Percentiles rank a stretch among this genome's conserved stretches.
Conservation (phyloP, 2,797 vertebrate genomes). For the Rhinoraja longicauda region DNA sequence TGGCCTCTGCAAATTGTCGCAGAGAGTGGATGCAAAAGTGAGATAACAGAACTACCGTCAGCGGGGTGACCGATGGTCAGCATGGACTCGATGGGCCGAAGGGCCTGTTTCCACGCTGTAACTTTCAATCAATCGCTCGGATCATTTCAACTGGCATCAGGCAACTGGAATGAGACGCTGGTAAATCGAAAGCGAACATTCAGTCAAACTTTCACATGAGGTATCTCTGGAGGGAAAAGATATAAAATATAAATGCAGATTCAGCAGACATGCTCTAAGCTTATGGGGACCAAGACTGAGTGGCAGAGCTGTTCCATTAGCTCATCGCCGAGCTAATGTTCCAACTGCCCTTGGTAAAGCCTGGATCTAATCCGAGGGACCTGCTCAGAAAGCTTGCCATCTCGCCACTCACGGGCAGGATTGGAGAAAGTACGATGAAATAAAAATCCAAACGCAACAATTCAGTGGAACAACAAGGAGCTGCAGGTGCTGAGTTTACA, state of each 20-base stretch:
- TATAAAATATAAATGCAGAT: slow-evolving; percentile 24
- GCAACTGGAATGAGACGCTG: not conserved
- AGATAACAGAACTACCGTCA: too few relatives aligned
- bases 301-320: not conserved
- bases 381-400: not conserved
- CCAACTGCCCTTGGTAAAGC: not conserved
- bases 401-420: not conserved
- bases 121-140: not conserved
- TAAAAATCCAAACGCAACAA: too few relatives aligned
- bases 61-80: too few relatives aligned
- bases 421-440: too few relatives aligned
- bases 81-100: too few relatives aligned
- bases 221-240: not conserved
- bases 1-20: too few relatives aligned
- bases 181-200: slow-evolving; percentile 3
- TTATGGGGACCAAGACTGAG: not conserved
- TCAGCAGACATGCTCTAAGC: slow-evolving; percentile 5
- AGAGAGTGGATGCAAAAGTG: too few relatives aligned
- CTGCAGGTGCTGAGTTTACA: too few relatives aligned
- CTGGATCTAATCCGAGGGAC: not conserved
- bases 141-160: slow-evolving; percentile 6
- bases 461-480: too few relatives aligned
- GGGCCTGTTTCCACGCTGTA: too few relatives aligned
- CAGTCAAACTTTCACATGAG: not conserved
- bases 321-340: not conserved